These are phyloP conservation scores for Emesis russula DNA, from an alignment of 2,888 invertebrate species.

Conservation along the genomic window DNA sequence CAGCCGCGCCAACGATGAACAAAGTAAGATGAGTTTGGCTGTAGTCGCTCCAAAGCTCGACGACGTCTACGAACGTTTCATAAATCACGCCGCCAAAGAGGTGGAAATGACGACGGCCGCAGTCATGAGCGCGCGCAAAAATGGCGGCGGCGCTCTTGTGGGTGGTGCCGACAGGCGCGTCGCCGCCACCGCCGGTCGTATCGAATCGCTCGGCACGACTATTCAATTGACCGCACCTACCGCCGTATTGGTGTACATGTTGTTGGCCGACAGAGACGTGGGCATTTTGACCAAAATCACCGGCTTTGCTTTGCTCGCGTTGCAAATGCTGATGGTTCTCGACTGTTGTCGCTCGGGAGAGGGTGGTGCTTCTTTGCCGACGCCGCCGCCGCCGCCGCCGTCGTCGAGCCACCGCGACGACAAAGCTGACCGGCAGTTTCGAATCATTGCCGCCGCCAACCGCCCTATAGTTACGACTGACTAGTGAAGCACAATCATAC, in stretches of 20 bases:
- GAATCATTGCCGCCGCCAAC: no score
- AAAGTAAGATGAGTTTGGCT: background rate
- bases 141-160: background rate
- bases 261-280: constrained; percentile 11
- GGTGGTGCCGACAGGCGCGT: background rate
- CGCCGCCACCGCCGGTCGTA: background rate
- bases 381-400: no score
- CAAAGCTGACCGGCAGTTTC: no score
- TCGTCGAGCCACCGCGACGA: background rate
- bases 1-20: no score
- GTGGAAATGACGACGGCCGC: background rate
- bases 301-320: constrained; percentile 17
- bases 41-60: background rate
- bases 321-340: constrained; percentile 30
- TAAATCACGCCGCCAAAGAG: constrained; percentile 1
- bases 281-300: constrained; percentile 5
- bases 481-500: no score
- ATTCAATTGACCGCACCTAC: constrained; percentile 7
- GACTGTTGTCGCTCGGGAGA: constrained; percentile 30
- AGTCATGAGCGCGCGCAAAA: background rate
- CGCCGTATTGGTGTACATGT: constrained; percentile 13
- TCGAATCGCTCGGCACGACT: constrained; percentile 2
- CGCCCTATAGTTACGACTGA: no score
- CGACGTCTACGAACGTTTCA: background rate
- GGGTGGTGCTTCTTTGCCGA: background rate